These are phyloP conservation scores for Vandiemenella viatica DNA, from an alignment of 2,888 invertebrate species.

Conservation along the genomic window DNA sequence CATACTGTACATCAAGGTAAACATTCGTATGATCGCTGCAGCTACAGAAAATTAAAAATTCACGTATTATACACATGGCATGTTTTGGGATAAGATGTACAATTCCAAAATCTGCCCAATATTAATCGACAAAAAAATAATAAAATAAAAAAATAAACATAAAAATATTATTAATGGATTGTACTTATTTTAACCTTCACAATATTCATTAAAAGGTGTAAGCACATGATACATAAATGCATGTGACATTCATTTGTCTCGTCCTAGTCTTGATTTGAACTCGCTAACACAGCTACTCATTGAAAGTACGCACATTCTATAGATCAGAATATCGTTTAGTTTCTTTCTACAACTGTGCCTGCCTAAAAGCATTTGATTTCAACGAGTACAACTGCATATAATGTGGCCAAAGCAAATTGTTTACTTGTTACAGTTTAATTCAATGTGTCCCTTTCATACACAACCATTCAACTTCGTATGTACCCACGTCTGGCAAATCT, in stretches of 20 bases:
- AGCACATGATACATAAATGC: background rate
- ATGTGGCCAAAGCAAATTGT: too few relatives aligned
- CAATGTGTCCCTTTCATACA: too few relatives aligned
- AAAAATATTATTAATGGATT: slow-evolving; percentile 2
- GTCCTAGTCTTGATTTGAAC: background rate
- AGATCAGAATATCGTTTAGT: background rate
- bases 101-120: too few relatives aligned
- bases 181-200: background rate
- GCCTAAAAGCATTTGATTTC: background rate
- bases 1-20: slow-evolving; percentile 16
- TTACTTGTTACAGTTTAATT: too few relatives aligned
- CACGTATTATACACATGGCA: slow-evolving; percentile 14
- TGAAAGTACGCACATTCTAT: background rate
- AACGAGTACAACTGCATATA: background rate
- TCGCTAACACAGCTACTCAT: background rate
- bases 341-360: background rate
- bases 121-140: too few relatives aligned
- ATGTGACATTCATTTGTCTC: slow-evolving; percentile 1
- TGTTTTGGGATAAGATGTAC: too few relatives aligned
- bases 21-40: slow-evolving; percentile 12
- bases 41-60: slow-evolving; percentile 11
- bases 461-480: too few relatives aligned
- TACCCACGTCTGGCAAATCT: too few relatives aligned
- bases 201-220: background rate
- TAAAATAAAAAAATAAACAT: background rate